Conservation (phyloP, 2,113 vertebrate genomes). For the Neopipo cinnamomea region DNA sequence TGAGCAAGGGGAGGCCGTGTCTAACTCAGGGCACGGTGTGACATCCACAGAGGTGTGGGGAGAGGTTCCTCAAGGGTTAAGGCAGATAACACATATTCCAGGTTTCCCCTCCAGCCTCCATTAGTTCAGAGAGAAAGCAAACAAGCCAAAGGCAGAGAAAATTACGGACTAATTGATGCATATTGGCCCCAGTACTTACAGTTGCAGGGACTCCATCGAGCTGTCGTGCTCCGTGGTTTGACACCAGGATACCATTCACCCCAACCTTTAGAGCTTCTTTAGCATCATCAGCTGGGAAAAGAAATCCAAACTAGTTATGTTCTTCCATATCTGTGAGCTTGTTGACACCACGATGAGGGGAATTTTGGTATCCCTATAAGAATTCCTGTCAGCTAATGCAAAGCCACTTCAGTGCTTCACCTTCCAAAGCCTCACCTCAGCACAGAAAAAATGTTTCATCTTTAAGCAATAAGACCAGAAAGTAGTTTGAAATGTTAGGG, state of each 20-base stretch:
- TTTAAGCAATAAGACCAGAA: background rate
- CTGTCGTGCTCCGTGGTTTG: conserved; percentile 91
- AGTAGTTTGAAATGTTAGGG: background rate
- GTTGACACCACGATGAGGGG: background rate
- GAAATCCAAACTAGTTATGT: background rate
- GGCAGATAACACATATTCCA: background rate
- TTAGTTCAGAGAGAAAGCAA: background rate
- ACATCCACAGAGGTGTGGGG: background rate
- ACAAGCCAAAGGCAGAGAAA: background rate
- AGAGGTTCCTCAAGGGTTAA: background rate
- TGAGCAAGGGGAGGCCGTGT: background rate
- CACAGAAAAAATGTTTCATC: background rate
- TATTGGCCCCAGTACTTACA: conserved; percentile 66
- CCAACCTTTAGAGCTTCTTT: conserved; percentile 84
- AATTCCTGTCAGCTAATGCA: background rate
- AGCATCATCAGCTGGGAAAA: conserved; percentile 83
- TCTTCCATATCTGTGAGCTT: background rate
- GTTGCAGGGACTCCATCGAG: conserved; percentile 88
- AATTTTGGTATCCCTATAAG: background rate
- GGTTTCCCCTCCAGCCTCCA: background rate
- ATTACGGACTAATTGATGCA: background rate
- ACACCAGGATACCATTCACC: conserved; percentile 89
- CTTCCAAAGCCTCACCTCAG: background rate
- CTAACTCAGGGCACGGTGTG: background rate
- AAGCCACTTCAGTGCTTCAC: background rate